phyloP scores from a whole-genome alignment of 2,888 invertebrate genomes.

The Epiblema foenella region DNA sequence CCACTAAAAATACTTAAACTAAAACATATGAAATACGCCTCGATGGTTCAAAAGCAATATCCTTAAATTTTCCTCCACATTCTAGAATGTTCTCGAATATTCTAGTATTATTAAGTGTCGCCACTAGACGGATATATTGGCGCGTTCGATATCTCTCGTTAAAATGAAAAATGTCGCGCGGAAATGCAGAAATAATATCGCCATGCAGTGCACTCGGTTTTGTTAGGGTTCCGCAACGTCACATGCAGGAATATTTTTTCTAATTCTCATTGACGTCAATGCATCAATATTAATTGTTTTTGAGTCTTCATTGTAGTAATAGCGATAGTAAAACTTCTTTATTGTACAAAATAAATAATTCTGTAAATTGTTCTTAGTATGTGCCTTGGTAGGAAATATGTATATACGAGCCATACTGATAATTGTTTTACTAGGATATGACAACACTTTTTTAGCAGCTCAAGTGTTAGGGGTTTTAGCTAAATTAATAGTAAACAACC shows the following conservation, averaged over 20 bases:
- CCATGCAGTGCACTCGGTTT: slow-evolving; percentile 24
- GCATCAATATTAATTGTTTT: too few species aligned
- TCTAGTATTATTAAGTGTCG: slow-evolving; percentile 39
- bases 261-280: too few species aligned
- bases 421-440: too few species aligned
- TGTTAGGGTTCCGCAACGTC: slow-evolving; percentile 18
- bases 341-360: too few species aligned
- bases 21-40: slow-evolving; percentile 5
- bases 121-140: slow-evolving; percentile 39
- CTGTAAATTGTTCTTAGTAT: too few species aligned
- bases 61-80: slow-evolving; percentile 11
- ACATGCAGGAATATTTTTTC: background rate
- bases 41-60: slow-evolving; percentile 16
- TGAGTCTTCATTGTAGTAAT: too few species aligned
- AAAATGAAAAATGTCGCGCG: slow-evolving; percentile 60
- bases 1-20: background rate
- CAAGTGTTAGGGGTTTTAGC: too few species aligned
- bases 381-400: too few species aligned
- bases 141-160: slow-evolving; percentile 51
- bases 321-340: too few species aligned
- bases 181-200: slow-evolving; percentile 49
- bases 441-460: too few species aligned
- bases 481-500: slow-evolving; percentile 13
- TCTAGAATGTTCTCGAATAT: slow-evolving; percentile 23
- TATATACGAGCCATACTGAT: too few species aligned